phyloP scores from a whole-genome alignment of 2,797 vertebrate species.

The Streptopelia turtur region DNA sequence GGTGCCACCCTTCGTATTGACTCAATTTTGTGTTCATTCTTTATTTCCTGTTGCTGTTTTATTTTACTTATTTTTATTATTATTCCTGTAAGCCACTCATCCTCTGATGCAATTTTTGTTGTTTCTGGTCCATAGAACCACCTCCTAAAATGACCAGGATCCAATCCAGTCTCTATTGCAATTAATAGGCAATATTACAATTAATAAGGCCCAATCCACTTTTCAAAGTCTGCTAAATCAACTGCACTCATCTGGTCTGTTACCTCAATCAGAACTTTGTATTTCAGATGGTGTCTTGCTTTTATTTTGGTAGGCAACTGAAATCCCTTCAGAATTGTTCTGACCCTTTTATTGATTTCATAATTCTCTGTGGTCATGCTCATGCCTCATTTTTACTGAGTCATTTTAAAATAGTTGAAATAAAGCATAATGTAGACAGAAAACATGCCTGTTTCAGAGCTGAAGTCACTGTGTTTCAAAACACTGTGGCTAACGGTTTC shows the following conservation, averaged over 20 bases:
- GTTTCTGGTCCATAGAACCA: constrained; percentile 28
- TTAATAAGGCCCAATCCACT: background rate
- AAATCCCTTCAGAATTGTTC: constrained; percentile 61
- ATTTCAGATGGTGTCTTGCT: constrained; percentile 53
- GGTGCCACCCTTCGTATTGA: constrained; percentile 63
- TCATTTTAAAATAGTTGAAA: constrained; percentile 62
- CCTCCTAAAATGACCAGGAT: constrained; percentile 28
- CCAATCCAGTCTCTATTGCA: background rate
- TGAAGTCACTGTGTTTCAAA: constrained; percentile 62
- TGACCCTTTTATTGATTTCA: constrained; percentile 65
- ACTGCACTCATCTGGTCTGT: background rate
- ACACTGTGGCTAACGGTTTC: constrained; percentile 38
- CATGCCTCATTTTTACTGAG: constrained; percentile 66
- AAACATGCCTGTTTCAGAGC: constrained; percentile 32
- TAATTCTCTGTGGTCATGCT: constrained; percentile 65
- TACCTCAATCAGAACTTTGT: background rate
- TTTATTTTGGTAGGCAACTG: constrained; percentile 61
- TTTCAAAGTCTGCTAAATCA: background rate
- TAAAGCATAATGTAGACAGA: constrained; percentile 55
- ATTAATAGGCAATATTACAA: background rate
- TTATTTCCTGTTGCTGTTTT: constrained; percentile 59
- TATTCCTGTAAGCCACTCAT: constrained; percentile 59
- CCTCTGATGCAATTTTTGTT: constrained; percentile 55
- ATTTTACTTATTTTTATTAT: constrained; percentile 45
- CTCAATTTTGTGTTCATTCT: constrained; percentile 58